These are phyloP conservation scores for Triplophysa yarkandensis DNA, from an alignment of 2,797 vertebrate genomes.

Conservation along the genomic window DNA sequence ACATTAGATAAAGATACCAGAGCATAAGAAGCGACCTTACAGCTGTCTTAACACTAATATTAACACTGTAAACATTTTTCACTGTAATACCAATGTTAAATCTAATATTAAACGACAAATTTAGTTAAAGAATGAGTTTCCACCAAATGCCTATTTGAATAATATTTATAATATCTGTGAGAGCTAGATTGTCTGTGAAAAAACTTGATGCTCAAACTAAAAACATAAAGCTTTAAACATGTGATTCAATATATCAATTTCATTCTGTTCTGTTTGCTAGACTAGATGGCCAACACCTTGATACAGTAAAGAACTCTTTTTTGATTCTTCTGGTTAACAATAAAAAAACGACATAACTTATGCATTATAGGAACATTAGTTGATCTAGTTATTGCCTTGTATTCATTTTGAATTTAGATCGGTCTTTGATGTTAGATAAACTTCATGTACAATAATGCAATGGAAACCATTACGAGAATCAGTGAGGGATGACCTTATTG, in stretches of 20 bases:
- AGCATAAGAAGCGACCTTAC: background rate
- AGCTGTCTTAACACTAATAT: too few relatives aligned
- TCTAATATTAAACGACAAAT: too few relatives aligned
- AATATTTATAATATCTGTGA: background rate
- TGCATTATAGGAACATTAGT: slow-evolving; percentile 25
- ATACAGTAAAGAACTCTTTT: background rate
- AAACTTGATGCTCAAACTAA: background rate
- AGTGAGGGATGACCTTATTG: slow-evolving; percentile 22
- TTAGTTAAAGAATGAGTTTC: background rate
- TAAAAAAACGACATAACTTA: background rate
- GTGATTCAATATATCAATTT: background rate
- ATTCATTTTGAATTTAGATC: slow-evolving; percentile 43
- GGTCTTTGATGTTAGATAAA: slow-evolving; percentile 45
- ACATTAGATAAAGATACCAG: background rate
- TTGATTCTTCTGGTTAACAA: background rate
- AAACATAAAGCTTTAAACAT: too few relatives aligned
- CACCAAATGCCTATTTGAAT: slow-evolving; percentile 1
- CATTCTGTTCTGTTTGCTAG: background rate
- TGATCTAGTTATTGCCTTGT: slow-evolving; percentile 39
- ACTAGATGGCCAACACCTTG: background rate
- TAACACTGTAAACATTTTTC: too few relatives aligned
- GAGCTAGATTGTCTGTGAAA: background rate
- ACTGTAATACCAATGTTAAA: too few relatives aligned
- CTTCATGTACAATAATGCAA: slow-evolving; percentile 51
- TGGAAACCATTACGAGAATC: slow-evolving; percentile 56